Evolutionary conservation across 1,140 invertebrate species (phyloP).

Genomic region (Ostrea edulis): DNA sequence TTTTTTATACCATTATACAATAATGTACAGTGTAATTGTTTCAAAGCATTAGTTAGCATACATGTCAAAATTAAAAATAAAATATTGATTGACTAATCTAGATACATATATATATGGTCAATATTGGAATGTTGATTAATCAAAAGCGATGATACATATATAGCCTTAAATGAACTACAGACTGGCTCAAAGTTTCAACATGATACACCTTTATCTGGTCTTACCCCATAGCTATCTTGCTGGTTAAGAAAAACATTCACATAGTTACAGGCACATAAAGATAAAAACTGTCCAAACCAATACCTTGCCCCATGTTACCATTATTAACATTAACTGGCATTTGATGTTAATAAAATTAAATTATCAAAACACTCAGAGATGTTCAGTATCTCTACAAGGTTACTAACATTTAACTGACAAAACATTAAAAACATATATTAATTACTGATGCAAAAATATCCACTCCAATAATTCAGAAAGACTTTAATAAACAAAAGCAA

Average conservation of each 20-base stretch:
- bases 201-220: background rate
- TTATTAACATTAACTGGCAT: background rate
- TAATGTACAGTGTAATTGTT: background rate
- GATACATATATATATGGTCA: background rate
- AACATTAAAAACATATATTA: background rate
- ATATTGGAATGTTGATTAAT: background rate
- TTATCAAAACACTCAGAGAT: background rate
- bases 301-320: background rate
- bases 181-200: conserved; percentile 14
- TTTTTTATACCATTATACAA: background rate
- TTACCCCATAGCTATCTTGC: conserved; percentile 33
- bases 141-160: conserved; percentile 17
- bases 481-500: background rate
- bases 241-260: background rate
- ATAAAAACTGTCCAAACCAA: background rate
- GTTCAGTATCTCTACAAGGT: background rate
- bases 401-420: background rate
- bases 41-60: background rate
- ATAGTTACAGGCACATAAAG: background rate
- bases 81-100: background rate
- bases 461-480: background rate
- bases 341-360: conserved; percentile 8
- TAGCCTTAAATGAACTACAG: conserved; percentile 16
- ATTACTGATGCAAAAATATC: background rate
- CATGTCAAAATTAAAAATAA: background rate